These are phyloP conservation scores for Melinaea menophilus DNA, from an alignment of 2,888 invertebrate genomes.

Conservation along the genomic window DNA sequence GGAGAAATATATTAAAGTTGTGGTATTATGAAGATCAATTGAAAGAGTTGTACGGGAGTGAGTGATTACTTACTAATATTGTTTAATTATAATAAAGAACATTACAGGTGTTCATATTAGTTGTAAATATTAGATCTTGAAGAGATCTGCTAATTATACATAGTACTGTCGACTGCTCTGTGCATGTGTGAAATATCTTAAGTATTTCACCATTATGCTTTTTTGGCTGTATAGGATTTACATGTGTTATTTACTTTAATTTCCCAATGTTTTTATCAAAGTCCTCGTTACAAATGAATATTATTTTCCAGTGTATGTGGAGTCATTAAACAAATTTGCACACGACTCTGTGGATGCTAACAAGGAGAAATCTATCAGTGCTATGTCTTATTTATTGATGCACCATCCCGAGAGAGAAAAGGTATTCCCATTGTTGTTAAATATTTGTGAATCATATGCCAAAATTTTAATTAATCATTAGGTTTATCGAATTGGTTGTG, in stretches of 20 bases:
- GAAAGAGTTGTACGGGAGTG: slow-evolving; percentile 84
- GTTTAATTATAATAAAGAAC: too few relatives aligned
- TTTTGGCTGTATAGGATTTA: too few relatives aligned
- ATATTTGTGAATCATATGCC: too few relatives aligned
- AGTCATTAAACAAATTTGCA: slow-evolving; percentile 83
- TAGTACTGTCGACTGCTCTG: too few relatives aligned
- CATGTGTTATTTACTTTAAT: too few relatives aligned
- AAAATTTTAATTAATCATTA: too few relatives aligned
- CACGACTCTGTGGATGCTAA: slow-evolving; percentile 88
- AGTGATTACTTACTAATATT: slow-evolving; percentile 37
- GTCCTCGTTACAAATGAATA: background rate
- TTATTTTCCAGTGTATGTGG: slow-evolving; percentile 77
- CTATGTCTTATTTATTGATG: slow-evolving; percentile 85
- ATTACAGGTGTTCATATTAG: too few relatives aligned
- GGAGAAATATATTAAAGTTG: slow-evolving; percentile 81
- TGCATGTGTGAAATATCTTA: too few relatives aligned
- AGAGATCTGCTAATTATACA: too few relatives aligned
- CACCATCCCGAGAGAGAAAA: slow-evolving; percentile 91
- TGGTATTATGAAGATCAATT: slow-evolving; percentile 96
- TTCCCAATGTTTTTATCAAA: background rate
- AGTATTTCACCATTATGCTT: too few relatives aligned
- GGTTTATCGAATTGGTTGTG: too few relatives aligned
- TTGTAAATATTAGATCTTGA: too few relatives aligned
- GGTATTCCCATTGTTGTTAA: slow-evolving; percentile 54
- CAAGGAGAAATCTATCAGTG: slow-evolving; percentile 87